Evolutionary conservation across 35 echinoderm and acorn worm species (phyloP).

Genomic region (Apostichopus californicus): DNA sequence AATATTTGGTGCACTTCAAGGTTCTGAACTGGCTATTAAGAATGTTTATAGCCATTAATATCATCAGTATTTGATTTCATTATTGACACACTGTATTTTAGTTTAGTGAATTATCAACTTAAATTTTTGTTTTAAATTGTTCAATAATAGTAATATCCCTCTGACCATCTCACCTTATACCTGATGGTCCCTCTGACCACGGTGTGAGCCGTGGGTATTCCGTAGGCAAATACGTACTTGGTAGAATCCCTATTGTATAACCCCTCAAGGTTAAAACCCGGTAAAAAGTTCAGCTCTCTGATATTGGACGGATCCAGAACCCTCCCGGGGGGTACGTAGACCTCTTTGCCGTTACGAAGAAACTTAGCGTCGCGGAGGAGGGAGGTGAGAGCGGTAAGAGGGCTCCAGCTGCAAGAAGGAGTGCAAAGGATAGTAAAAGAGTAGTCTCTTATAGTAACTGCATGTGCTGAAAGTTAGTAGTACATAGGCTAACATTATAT

Average conservation of each 20-base stretch:
- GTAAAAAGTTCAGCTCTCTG: slow-evolving; percentile 76
- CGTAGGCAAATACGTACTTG: slow-evolving; percentile 83
- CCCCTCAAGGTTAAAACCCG: slow-evolving; percentile 96
- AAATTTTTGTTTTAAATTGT: too few relatives aligned
- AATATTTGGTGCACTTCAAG: too few relatives aligned
- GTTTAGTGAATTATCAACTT: too few relatives aligned
- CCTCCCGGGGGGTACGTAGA: slow-evolving; percentile 88
- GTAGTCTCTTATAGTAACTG: too few relatives aligned
- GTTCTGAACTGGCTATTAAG: too few relatives aligned
- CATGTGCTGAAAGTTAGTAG: too few relatives aligned
- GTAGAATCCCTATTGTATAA: slow-evolving; percentile 92
- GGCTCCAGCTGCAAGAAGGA: slow-evolving; percentile 78
- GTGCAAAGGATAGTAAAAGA: not conserved
- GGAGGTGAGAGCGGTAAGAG: slow-evolving; percentile 58
- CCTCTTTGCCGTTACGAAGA: slow-evolving; percentile 72
- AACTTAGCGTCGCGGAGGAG: slow-evolving; percentile 87
- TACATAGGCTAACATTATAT: too few relatives aligned
- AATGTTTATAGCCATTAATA: too few relatives aligned
- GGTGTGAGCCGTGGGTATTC: slow-evolving; percentile 79
- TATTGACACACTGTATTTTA: too few relatives aligned
- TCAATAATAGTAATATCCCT: too few relatives aligned
- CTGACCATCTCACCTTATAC: slow-evolving; percentile 80
- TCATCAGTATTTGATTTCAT: too few relatives aligned
- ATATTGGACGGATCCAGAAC: slow-evolving; percentile 76
- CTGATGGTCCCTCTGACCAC: slow-evolving; percentile 81